Base-by-base conservation (phyloP, 2,888 invertebrate genomes). In the Volucella zonaria region DNA sequence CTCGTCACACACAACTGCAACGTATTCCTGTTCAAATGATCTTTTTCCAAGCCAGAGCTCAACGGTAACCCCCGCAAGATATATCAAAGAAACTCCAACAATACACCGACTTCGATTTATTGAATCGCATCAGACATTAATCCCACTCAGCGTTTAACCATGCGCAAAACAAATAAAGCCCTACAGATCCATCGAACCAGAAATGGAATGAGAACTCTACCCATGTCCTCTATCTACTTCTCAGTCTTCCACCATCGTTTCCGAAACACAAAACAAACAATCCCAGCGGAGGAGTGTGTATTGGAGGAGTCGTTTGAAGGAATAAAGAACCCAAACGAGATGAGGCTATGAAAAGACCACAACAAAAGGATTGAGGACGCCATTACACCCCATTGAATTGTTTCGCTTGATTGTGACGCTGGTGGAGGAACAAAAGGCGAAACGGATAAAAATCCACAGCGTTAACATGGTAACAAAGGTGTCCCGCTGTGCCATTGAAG, bases 381-480 rank as follows among this genome's bases (percentile, higher is more conserved):
- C 81, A 85, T 85, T 81, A 85, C 85, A 77, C 81, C 76, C 83
- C 71, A 76, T 83, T 76, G 83, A 76, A 79, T 76, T 76, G 83
- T 75, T 76, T 76, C 47, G 76, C 56, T 80, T 76, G 66, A 67
- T 80, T 76, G 80, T 52, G 61, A 52, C 56, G 58, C 58, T 66
- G 61, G 49, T 66, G 61, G 66, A 56, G 49, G 83, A 54, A 64
- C 47, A 70, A 70, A 74, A 54, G 59, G 12, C 18, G 38, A 58
- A 62, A 42, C 43, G 77, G 78, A 82, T 68, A 75, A 81, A 81
- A 81, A 81, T 81, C 68, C 68, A 85, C 81, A 91, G 91, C 92
- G 92, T 91, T 92, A 92, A 92, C 92, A 92, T 92, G 92, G 91
- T 89, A 91, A 91, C 92, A 92, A 92, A 91, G 90, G 90, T 88